These are phyloP conservation scores for Drosophila merina DNA, from an alignment of 2,888 invertebrate genomes.

Conservation along the genomic window DNA sequence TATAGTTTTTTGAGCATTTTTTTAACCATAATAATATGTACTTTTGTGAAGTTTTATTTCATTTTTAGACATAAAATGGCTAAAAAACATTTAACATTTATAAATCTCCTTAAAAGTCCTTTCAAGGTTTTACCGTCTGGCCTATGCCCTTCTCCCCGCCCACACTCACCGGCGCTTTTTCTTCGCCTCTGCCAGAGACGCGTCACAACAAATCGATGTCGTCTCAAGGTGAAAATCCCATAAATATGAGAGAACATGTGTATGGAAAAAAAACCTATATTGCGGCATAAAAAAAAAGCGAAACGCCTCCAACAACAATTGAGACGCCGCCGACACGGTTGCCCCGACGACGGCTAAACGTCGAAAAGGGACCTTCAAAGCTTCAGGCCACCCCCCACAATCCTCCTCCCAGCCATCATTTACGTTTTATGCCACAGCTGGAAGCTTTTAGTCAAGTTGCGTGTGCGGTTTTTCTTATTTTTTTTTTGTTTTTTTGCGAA, in stretches of 20 bases:
- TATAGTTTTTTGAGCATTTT: conserved; percentile 5
- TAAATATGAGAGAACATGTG: conserved; percentile 51
- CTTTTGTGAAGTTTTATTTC: background rate
- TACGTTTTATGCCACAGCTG: conserved; percentile 47
- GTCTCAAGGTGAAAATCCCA: conserved; percentile 72
- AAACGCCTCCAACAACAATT: conserved; percentile 35
- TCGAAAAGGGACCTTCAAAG: conserved; percentile 71
- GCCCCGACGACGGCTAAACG: conserved; percentile 46
- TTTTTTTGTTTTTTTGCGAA: background rate
- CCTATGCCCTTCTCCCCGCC: background rate
- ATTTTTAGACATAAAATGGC: background rate
- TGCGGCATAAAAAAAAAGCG: conserved; percentile 41
- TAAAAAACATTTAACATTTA: background rate
- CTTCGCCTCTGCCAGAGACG: conserved; percentile 10
- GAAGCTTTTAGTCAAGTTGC: conserved; percentile 55
- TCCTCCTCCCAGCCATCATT: conserved; percentile 22
- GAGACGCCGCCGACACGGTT: conserved; percentile 50
- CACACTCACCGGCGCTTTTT: background rate
- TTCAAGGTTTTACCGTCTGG: background rate
- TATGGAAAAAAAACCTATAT: conserved; percentile 29
- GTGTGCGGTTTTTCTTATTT: conserved; percentile 1
- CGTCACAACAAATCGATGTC: conserved; percentile 75
- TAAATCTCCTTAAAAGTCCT: background rate
- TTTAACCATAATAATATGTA: no score
- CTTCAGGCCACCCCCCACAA: conserved; percentile 38